Base-by-base conservation (phyloP, 2,888 invertebrate genomes). In the Automeris io region DNA sequence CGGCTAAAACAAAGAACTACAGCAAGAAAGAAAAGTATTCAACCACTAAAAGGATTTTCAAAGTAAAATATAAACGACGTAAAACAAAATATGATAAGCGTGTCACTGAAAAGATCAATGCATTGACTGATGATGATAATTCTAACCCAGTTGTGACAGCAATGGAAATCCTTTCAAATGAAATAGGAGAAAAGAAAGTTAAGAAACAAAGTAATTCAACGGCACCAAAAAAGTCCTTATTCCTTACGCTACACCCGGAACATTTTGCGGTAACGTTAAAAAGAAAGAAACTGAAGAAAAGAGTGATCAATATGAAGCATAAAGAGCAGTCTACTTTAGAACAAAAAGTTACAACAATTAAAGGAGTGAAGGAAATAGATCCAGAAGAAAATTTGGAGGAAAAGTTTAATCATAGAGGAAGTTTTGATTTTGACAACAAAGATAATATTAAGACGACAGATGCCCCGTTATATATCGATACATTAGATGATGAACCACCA, bases 221-320 rank as follows among this genome's bases (percentile, higher is more conserved):
- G 2, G 12, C 1, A 13, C 24, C 2, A 23, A 37, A 8, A 32
- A 42, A 9, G n/a, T 31, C 40, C 0, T 29, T 43, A 5, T 46
- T 46, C 11, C 29, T 46, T 19, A 47, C 53, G 12, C 12, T 49
- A 1, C 42, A 47, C 16, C 36, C 48, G 1, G 46, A 47, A 36
- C 23, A 26, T 9, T 41, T 46, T 4, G 42, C 32, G 9, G 5
- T 16, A 5, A 37, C 22, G 6, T 9, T 32, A n/a, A 25, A 37
- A 23, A 41, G 12, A 23, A 32, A 46, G 19, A 31, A 12, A 25
- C 24, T 16, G 1, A 37, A 40, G 19, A 31, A 9, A 5, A 24
- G 31, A 39, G 33, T 32, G 5, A 38, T 36, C 3, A 46, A 25
- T 2, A 39, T 2, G 8, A 37, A 36, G 37, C 18, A 22, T 12